A percentile compares a stretch with the other conserved stretches of the same genome.
These are phyloP conservation scores for Leucophenga montana DNA, from an alignment of 2,888 invertebrate species.

Conservation along the genomic window DNA sequence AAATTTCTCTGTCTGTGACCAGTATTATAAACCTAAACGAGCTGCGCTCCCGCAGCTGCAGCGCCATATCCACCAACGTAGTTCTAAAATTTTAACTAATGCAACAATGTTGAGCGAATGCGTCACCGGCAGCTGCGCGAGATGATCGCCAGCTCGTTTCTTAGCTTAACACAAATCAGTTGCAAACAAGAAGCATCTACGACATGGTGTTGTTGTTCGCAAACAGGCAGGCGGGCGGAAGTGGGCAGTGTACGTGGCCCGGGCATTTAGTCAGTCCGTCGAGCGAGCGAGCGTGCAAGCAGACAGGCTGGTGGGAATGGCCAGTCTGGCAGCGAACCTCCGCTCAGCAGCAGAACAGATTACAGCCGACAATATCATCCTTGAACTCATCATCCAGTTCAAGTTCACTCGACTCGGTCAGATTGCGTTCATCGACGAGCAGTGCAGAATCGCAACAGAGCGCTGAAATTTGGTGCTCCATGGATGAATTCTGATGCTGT, in stretches of 20 bases:
- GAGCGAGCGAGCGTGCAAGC: neutral
- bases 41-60: conserved; percentile 43
- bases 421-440: conserved; percentile 29
- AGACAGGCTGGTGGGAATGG: too few relatives aligned
- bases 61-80: conserved; percentile 25
- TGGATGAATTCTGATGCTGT: conserved; percentile 41
- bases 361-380: conserved; percentile 58
- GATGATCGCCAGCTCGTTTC: conserved; percentile 56
- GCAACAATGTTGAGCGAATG: conserved; percentile 2
- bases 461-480: conserved; percentile 20
- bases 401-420: conserved; percentile 44
- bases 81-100: neutral
- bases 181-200: conserved; percentile 71
- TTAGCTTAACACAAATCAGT: conserved; percentile 73
- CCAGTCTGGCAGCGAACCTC: conserved; percentile 29
- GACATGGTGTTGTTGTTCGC: conserved; percentile 61
- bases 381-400: conserved; percentile 54
- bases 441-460: conserved; percentile 10
- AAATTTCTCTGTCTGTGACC: conserved; percentile 46
- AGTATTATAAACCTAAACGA: conserved; percentile 72
- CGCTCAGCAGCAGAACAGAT: conserved; percentile 68
- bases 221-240: conserved; percentile 36
- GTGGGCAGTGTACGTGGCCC: conserved; percentile 39
- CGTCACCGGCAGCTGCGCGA: conserved; percentile 24
- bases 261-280: neutral